Evolutionary conservation across 2,113 vertebrate species (phyloP).

Genomic region (Apaloderma vittatum): DNA sequence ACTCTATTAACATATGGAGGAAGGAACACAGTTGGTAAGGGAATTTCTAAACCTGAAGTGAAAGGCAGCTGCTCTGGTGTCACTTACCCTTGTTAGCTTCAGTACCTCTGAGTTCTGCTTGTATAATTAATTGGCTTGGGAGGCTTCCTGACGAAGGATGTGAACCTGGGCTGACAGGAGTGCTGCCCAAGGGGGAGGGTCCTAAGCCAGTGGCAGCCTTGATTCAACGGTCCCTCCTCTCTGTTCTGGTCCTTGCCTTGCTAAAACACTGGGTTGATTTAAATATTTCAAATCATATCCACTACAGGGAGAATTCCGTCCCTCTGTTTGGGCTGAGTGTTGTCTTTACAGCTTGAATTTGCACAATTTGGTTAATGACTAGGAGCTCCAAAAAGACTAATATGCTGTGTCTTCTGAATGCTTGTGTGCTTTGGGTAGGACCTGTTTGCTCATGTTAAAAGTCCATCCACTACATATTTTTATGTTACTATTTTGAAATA

Average conservation of each 20-base stretch:
- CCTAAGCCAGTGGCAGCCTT: neutral
- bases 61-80: conserved; percentile 42
- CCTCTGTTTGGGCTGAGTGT: neutral
- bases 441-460: neutral
- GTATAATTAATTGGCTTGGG: neutral
- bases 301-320: neutral
- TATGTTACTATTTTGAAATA: neutral
- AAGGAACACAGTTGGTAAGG: conserved; percentile 17
- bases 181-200: neutral
- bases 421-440: neutral
- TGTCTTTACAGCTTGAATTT: neutral
- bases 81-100: conserved; percentile 2
- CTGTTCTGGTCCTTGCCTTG: neutral
- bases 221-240: neutral
- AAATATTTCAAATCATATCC: neutral
- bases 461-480: neutral
- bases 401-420: neutral
- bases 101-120: neutral
- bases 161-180: neutral
- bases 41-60: conserved; percentile 46
- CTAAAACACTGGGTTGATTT: neutral
- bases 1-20: conserved; percentile 31
- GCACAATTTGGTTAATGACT: neutral
- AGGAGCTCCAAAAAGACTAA: neutral
- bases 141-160: neutral